Conservation (phyloP, 2,113 vertebrate genomes). For the Cyanistes caeruleus region DNA sequence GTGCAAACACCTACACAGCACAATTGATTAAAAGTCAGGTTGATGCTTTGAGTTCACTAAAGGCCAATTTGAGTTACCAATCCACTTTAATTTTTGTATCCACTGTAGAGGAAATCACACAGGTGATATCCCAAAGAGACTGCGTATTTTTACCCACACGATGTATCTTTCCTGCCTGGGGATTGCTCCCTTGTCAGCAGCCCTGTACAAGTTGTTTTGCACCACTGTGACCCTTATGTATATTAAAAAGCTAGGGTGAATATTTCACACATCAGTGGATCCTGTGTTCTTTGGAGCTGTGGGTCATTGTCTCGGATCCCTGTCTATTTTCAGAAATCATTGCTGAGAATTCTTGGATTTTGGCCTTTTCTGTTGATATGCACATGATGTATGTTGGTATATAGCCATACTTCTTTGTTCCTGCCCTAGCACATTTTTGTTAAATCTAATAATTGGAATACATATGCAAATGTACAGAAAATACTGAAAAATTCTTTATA, state of each 20-base stretch:
- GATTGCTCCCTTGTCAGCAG: not conserved
- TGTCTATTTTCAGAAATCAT: not conserved
- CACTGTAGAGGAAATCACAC: not conserved
- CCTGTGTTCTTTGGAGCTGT: not conserved
- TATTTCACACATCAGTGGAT: not conserved
- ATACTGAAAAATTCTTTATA: not conserved
- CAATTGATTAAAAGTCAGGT: not conserved
- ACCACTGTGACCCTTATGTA: not conserved
- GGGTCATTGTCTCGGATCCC: not conserved
- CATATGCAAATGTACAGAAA: not conserved
- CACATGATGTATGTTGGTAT: accelerated
- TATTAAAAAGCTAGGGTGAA: not conserved
- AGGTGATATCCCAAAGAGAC: not conserved
- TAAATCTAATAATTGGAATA: not conserved
- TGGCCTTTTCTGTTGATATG: not conserved
- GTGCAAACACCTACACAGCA: not conserved
- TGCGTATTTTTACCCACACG: not conserved
- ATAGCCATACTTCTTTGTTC: not conserved
- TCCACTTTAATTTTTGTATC: not conserved
- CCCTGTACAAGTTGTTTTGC: not conserved
- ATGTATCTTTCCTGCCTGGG: not conserved
- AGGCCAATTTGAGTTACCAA: not conserved
- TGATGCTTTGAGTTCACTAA: not conserved
- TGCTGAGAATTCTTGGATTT: not conserved
- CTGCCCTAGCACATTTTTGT: not conserved